These are phyloP conservation scores for Tachypleus tridentatus DNA, from an alignment of 1,140 invertebrate genomes.

Conservation along the genomic window DNA sequence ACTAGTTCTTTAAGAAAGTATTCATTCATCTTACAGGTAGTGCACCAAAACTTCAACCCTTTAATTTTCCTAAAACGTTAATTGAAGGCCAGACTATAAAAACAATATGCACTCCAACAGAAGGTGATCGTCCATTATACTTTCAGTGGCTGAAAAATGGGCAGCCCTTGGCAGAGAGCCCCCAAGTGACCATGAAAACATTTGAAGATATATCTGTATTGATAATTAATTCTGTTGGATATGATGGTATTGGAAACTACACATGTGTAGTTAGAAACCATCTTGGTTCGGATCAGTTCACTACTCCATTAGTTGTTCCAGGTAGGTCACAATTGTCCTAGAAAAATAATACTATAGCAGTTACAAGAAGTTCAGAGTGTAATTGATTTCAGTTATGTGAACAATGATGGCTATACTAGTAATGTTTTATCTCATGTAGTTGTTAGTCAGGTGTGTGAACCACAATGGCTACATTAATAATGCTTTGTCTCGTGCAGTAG, in stretches of 20 bases:
- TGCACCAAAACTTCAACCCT: slow-evolving; percentile 17
- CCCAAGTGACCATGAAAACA: neutral
- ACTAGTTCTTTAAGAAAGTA: no score
- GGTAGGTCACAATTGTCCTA: slow-evolving; percentile 3
- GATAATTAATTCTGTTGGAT: neutral
- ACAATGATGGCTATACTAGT: no score
- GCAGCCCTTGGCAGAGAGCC: neutral
- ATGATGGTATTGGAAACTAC: neutral
- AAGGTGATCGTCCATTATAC: slow-evolving; percentile 13
- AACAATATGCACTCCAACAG: slow-evolving; percentile 13
- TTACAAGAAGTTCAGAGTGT: no score
- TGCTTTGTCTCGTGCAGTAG: no score
- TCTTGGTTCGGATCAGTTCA: slow-evolving; percentile 10
- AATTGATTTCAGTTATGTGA: no score
- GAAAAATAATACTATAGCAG: no score
- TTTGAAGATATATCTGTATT: neutral
- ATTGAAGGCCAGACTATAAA: slow-evolving; percentile 15
- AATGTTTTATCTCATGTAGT: no score
- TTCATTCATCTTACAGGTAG: neutral
- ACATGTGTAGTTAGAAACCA: neutral
- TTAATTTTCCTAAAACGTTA: slow-evolving; percentile 11
- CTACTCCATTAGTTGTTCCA: slow-evolving; percentile 11
- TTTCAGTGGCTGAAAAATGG: slow-evolving; percentile 21
- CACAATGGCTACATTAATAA: no score
- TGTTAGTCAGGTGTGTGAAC: no score